Conservation (phyloP, 2,888 invertebrate species). For the Electrophaes corylata region DNA sequence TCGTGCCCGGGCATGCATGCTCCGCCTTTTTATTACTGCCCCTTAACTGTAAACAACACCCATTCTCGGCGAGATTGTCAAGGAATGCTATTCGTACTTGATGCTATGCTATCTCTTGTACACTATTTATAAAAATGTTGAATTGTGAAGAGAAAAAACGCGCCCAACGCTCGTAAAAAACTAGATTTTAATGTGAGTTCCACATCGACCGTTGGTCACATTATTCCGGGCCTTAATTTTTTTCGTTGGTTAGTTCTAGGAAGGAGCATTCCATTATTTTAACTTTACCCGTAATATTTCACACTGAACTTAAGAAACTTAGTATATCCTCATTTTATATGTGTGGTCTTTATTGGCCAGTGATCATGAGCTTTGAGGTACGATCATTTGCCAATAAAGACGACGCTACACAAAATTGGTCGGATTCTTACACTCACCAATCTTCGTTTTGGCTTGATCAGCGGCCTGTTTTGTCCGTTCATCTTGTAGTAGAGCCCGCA, state of each 20-base stretch:
- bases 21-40: slow-evolving; percentile 82
- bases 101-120: slow-evolving; percentile 57
- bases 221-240: slow-evolving; percentile 35
- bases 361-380: slow-evolving; percentile 3
- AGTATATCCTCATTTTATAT: slow-evolving; percentile 17
- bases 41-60: slow-evolving; percentile 81
- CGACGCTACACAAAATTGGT: slow-evolving; percentile 68
- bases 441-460: slow-evolving; percentile 99
- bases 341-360: slow-evolving; percentile 20
- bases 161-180: slow-evolving; percentile 49
- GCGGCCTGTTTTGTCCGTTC: slow-evolving; percentile 99
- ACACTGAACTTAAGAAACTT: slow-evolving; percentile 14
- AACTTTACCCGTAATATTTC: slow-evolving; percentile 18
- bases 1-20: slow-evolving; percentile 75
- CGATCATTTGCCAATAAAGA: slow-evolving; percentile 19
- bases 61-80: slow-evolving; percentile 66
- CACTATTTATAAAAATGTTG: slow-evolving; percentile 33
- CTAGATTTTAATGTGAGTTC: slow-evolving; percentile 41
- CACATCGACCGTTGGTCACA: slow-evolving; percentile 36
- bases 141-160: slow-evolving; percentile 40
- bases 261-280: slow-evolving; percentile 23
- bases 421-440: slow-evolving; percentile 94
- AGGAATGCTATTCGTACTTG: slow-evolving; percentile 59
- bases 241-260: slow-evolving; percentile 26
- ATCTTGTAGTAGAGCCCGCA: slow-evolving; percentile 99